phyloP scores from a whole-genome alignment of 2,113 vertebrate genomes.

The Rhea americana region DNA sequence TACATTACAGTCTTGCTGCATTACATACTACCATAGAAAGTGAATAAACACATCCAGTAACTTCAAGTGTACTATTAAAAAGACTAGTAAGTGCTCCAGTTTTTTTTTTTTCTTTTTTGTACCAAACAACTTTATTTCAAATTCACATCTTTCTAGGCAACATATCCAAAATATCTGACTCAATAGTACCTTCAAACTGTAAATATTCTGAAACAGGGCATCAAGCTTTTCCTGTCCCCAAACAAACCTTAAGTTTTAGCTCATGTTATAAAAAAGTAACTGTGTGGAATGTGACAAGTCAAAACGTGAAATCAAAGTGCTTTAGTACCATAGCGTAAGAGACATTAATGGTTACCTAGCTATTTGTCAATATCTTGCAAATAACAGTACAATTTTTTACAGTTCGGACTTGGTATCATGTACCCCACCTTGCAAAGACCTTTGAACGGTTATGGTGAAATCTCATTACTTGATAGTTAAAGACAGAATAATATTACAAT shows the following conservation, averaged over 20 bases:
- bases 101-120: background rate
- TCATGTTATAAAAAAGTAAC: conserved; percentile 54
- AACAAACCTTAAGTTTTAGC: background rate
- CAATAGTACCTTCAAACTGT: conserved; percentile 4
- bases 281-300: conserved; percentile 58
- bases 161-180: conserved; percentile 44
- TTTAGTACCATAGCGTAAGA: conserved; percentile 28
- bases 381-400: background rate
- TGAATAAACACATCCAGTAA: conserved; percentile 47
- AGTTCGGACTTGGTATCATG: background rate
- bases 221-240: background rate
- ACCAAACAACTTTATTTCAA: conserved; percentile 60
- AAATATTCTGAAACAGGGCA: conserved; percentile 22
- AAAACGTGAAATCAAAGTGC: conserved; percentile 58
- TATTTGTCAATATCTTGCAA: background rate
- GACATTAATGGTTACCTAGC: background rate
- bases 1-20: conserved; percentile 54
- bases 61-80: conserved; percentile 43
- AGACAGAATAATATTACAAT: background rate
- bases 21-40: conserved; percentile 36
- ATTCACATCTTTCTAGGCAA: conserved; percentile 52
- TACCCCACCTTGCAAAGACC: background rate
- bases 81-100: conserved; percentile 8
- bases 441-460: background rate
- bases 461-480: background rate